phyloP scores from a whole-genome alignment of 1,140 invertebrate genomes.

The Calephelis virginiensis region DNA sequence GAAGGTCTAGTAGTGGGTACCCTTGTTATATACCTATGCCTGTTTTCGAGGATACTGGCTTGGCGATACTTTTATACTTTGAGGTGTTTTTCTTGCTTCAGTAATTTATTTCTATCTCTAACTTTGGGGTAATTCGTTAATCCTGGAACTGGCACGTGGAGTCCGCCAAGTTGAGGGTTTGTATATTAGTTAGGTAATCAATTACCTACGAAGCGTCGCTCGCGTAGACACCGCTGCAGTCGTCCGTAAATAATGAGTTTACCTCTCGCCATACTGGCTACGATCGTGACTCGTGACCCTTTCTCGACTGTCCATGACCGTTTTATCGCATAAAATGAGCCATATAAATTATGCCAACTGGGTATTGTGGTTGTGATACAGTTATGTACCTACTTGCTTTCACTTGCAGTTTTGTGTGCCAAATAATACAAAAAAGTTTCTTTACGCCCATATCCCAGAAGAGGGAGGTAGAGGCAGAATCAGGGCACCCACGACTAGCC shows the following conservation, averaged over 20 bases:
- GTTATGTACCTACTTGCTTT: no score
- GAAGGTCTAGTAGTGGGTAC: no score
- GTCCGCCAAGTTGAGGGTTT: not conserved
- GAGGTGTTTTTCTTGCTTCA: no score
- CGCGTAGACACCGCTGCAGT: conserved; percentile 41
- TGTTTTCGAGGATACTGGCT: no score
- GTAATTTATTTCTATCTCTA: no score
- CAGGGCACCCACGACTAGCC: no score
- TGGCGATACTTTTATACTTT: no score
- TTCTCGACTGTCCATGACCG: conserved; percentile 53
- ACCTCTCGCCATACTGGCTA: conserved; percentile 43
- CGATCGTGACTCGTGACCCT: conserved; percentile 53
- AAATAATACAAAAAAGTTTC: not conserved
- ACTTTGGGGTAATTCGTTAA: not conserved
- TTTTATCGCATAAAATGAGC: conserved; percentile 60
- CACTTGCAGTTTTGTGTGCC: not conserved
- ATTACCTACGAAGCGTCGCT: conserved; percentile 60
- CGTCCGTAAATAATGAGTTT: conserved; percentile 62
- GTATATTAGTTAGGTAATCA: conserved; percentile 44
- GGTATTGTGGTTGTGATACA: conserved; percentile 56
- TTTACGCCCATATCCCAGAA: not conserved
- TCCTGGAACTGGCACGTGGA: not conserved
- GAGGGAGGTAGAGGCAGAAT: no score
- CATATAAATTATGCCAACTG: conserved; percentile 60
- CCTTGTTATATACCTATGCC: no score